These are phyloP conservation scores for Cryptotermes secundus DNA, from an alignment of 1,140 invertebrate species.

Conservation along the genomic window DNA sequence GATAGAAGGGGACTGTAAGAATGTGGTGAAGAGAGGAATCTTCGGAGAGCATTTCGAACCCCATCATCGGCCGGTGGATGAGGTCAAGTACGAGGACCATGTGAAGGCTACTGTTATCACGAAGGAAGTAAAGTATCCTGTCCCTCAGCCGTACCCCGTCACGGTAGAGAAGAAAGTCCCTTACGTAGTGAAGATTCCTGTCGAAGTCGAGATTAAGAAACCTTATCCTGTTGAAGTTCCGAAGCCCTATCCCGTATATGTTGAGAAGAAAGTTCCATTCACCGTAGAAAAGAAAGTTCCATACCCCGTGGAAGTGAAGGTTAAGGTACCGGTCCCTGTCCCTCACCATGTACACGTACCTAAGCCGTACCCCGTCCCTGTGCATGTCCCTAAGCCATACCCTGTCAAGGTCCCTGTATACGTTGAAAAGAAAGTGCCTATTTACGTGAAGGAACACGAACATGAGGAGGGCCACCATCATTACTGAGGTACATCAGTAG, in stretches of 20 bases:
- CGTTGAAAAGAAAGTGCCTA: conserved; percentile 66
- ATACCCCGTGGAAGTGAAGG: conserved; percentile 50
- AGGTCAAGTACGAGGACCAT: conserved; percentile 47
- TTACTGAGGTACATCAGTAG: neutral
- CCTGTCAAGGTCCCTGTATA: conserved; percentile 68
- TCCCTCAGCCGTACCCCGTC: conserved; percentile 49
- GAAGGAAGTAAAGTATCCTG: conserved; percentile 63
- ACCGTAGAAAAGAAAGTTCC: conserved; percentile 45
- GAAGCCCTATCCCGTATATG: neutral
- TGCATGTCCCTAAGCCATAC: conserved; percentile 61
- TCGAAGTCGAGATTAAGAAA: conserved; percentile 58
- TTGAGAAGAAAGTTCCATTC: conserved; percentile 36
- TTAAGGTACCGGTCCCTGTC: conserved; percentile 60
- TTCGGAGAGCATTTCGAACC: neutral
- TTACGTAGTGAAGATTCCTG: conserved; percentile 52
- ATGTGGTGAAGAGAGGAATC: neutral
- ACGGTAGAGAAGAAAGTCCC: conserved; percentile 31
- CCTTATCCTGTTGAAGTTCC: neutral
- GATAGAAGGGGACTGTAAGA: neutral
- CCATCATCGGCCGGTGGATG: neutral
- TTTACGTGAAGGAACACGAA: conserved; percentile 37
- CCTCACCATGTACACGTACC: conserved; percentile 49
- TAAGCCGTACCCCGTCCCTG: conserved; percentile 57
- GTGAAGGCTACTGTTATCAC: conserved; percentile 52
- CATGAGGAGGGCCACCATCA: neutral